phyloP scores from a whole-genome alignment of 1,140 invertebrate species.

The Drosophila takahashii region DNA sequence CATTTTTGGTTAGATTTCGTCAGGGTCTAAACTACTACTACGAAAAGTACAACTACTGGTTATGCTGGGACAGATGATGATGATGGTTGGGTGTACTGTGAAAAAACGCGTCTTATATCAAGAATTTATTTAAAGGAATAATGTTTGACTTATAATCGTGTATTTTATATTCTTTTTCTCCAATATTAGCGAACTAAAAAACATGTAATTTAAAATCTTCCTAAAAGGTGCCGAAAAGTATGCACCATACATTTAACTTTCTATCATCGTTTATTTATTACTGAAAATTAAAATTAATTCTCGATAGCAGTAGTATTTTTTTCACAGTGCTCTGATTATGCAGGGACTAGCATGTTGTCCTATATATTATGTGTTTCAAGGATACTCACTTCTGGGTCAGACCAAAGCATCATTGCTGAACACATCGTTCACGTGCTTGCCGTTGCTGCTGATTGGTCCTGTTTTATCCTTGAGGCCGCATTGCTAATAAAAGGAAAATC shows the following conservation, averaged over 20 bases:
- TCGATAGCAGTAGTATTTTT: slow-evolving; percentile 4
- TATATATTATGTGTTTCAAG: slow-evolving; percentile 11
- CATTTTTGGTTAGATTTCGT: slow-evolving; percentile 47
- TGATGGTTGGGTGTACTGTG: slow-evolving; percentile 17
- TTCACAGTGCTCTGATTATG: slow-evolving; percentile 25
- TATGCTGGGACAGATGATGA: slow-evolving; percentile 25
- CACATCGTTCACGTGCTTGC: slow-evolving; percentile 84
- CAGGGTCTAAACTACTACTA: slow-evolving; percentile 17
- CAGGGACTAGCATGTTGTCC: slow-evolving; percentile 27
- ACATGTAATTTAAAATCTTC: background rate
- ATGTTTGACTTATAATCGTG: no score
- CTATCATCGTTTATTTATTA: no score
- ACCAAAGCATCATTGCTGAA: slow-evolving; percentile 80
- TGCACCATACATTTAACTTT: no score
- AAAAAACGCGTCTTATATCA: slow-evolving; percentile 15
- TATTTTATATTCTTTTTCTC: no score
- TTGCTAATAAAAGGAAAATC: slow-evolving; percentile 60
- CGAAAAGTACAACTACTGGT: slow-evolving; percentile 26
- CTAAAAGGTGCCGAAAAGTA: no score
- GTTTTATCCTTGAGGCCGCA: slow-evolving; percentile 78
- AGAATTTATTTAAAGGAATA: background rate
- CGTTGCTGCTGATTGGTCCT: slow-evolving; percentile 50
- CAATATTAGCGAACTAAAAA: no score
- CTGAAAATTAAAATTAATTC: no score
- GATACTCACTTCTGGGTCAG: slow-evolving; percentile 83